Evolutionary conservation across 1,140 invertebrate genomes (phyloP).

Genomic region (Periplaneta americana): DNA sequence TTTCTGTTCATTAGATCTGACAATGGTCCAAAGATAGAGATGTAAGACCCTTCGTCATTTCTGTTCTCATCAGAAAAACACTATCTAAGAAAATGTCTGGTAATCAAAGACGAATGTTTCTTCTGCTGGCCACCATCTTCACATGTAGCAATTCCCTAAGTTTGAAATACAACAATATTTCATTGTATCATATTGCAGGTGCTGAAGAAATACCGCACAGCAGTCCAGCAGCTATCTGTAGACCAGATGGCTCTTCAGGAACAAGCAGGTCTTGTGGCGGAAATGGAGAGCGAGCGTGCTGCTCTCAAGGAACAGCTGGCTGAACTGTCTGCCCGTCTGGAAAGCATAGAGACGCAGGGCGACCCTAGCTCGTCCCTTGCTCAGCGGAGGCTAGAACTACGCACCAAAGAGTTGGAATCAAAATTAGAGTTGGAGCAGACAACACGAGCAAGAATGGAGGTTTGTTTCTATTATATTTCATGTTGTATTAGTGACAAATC

Average conservation of each 20-base stretch:
- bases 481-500: no score
- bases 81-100: no score
- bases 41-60: no score
- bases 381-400: slow-evolving; percentile 62
- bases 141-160: no score
- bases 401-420: slow-evolving; percentile 82
- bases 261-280: slow-evolving; percentile 70
- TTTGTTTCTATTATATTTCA: slow-evolving; percentile 29
- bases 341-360: slow-evolving; percentile 69
- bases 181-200: slow-evolving; percentile 45
- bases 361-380: slow-evolving; percentile 71
- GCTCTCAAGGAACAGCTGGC: slow-evolving; percentile 68
- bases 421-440: slow-evolving; percentile 85
- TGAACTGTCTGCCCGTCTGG: slow-evolving; percentile 68
- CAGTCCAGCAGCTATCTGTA: slow-evolving; percentile 77
- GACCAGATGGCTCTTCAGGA: slow-evolving; percentile 79
- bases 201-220: slow-evolving; percentile 86
- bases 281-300: slow-evolving; percentile 70
- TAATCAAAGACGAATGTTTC: no score
- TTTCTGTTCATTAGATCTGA: no score
- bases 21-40: no score
- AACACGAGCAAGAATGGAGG: slow-evolving; percentile 74
- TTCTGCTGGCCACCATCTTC: no score
- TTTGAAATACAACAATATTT: no score
- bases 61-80: no score